These are phyloP conservation scores for Xenentodon cancila DNA, from an alignment of 2,797 vertebrate species.

Conservation along the genomic window DNA sequence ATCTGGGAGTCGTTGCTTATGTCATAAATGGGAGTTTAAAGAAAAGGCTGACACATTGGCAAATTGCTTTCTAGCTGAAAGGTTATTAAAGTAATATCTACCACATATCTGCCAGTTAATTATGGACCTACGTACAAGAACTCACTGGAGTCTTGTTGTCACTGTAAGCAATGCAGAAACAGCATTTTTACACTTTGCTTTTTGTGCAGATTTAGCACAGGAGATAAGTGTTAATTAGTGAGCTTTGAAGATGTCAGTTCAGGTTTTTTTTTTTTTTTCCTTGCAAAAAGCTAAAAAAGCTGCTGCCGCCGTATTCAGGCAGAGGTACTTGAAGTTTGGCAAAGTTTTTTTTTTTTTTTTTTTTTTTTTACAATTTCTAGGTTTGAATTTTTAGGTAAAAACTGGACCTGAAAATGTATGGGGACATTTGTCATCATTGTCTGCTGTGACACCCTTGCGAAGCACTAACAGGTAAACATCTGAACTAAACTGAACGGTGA, in stretches of 20 bases:
- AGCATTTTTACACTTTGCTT: constrained; percentile 27
- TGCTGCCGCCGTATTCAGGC: constrained; percentile 9
- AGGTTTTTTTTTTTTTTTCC: constrained; percentile 13
- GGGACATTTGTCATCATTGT: neutral
- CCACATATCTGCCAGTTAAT: constrained; percentile 16
- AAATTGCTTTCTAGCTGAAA: constrained; percentile 1
- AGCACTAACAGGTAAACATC: neutral
- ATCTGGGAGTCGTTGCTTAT: neutral
- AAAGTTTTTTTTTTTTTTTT: neutral
- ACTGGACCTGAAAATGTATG: neutral
- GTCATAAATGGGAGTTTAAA: neutral
- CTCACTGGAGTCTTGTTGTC: constrained; percentile 15
- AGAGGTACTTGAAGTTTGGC: neutral
- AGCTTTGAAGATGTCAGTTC: constrained; percentile 23
- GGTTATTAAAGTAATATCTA: neutral
- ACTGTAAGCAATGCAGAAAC: constrained; percentile 8
- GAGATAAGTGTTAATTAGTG: constrained; percentile 29
- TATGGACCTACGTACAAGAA: constrained; percentile 3
- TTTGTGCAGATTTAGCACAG: constrained; percentile 26
- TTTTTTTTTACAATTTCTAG: neutral
- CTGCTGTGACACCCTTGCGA: neutral
- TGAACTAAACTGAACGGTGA: neutral
- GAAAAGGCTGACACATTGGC: neutral
- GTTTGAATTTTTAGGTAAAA: neutral
- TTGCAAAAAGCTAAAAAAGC: constrained; percentile 22